These are phyloP conservation scores for Branchinecta lynchi DNA, from an alignment of 1,140 invertebrate genomes.

Conservation along the genomic window DNA sequence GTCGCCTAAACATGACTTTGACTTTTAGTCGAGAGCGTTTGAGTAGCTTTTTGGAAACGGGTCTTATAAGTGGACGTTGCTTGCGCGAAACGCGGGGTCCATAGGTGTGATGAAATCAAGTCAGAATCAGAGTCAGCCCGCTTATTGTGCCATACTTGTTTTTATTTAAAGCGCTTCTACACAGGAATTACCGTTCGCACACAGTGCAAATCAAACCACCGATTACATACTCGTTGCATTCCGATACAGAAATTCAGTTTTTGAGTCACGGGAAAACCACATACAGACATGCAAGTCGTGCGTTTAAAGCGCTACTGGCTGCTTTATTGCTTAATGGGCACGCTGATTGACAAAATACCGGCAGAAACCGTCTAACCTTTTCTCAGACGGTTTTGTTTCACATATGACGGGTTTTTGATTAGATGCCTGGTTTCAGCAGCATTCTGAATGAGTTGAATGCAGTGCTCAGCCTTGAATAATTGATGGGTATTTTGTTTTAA, in stretches of 20 bases:
- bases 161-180: neutral
- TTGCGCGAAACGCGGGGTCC: neutral
- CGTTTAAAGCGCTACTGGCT: too few relatives aligned
- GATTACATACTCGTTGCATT: constrained; percentile 6
- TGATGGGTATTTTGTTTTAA: too few relatives aligned
- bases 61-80: neutral
- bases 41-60: neutral
- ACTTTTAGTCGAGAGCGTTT: neutral
- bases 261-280: too few relatives aligned
- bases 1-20: neutral
- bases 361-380: too few relatives aligned
- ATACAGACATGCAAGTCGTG: too few relatives aligned
- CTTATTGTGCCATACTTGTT: neutral
- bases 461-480: too few relatives aligned
- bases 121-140: neutral
- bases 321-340: too few relatives aligned
- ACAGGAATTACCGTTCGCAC: neutral
- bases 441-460: too few relatives aligned
- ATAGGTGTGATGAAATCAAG: constrained; percentile 11
- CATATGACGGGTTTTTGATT: too few relatives aligned
- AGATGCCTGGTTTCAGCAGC: too few relatives aligned
- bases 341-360: too few relatives aligned
- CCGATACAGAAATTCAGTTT: neutral
- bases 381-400: too few relatives aligned
- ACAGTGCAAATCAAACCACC: neutral